These are phyloP conservation scores for Rhabdomys dilectus DNA, from an alignment of 2,113 vertebrate genomes.

Conservation along the genomic window DNA sequence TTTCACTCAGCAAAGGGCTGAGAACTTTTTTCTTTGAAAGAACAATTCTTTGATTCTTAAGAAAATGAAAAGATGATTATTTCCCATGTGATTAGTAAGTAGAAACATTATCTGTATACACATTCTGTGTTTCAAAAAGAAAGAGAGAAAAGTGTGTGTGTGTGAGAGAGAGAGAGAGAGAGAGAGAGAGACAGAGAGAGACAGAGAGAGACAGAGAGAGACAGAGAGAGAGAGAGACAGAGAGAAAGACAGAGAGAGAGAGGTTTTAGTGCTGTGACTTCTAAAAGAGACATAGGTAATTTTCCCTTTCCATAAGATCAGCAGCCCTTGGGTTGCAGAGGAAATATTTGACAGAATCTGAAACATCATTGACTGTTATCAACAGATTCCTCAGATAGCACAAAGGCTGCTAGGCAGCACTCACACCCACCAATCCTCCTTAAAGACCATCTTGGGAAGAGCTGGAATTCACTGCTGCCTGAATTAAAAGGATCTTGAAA, in stretches of 20 bases:
- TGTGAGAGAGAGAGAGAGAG: background rate
- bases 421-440: slow-evolving; percentile 55
- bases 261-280: slow-evolving; percentile 29
- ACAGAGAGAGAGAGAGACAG: background rate
- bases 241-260: background rate
- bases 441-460: slow-evolving; percentile 61
- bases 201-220: background rate
- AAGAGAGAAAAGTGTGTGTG: background rate
- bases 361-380: slow-evolving; percentile 72
- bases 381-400: slow-evolving; percentile 51
- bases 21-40: slow-evolving; percentile 12
- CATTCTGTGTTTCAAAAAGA: background rate
- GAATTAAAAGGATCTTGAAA: slow-evolving; percentile 39
- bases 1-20: slow-evolving; percentile 51
- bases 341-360: slow-evolving; percentile 77
- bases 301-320: slow-evolving; percentile 69
- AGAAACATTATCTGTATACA: background rate
- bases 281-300: background rate
- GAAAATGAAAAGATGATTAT: slow-evolving; percentile 45
- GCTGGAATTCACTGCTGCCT: slow-evolving; percentile 50
- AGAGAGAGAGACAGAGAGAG: background rate
- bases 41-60: slow-evolving; percentile 41
- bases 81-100: background rate
- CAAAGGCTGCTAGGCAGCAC: slow-evolving; percentile 45
- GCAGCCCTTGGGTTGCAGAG: slow-evolving; percentile 27